phyloP scores from a whole-genome alignment of 2,888 invertebrate species.

The Phortica magna region DNA sequence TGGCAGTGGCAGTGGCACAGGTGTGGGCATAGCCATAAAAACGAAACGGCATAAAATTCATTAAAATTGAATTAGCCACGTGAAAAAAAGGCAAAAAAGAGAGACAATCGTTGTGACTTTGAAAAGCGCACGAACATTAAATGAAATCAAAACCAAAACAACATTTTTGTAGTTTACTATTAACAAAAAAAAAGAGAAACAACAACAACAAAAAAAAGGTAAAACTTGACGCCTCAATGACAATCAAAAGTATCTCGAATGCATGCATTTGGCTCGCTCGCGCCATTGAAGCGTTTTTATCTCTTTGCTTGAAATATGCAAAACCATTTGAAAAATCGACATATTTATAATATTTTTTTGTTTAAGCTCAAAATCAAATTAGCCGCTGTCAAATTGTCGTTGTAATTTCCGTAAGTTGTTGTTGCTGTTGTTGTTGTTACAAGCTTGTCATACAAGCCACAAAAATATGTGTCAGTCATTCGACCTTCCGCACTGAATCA shows the following conservation, averaged over 20 bases:
- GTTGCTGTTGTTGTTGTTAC: constrained; percentile 3
- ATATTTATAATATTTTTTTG: background rate
- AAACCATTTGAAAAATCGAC: too few relatives aligned
- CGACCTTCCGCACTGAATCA: constrained; percentile 23
- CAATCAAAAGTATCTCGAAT: too few relatives aligned
- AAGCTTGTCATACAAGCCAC: background rate
- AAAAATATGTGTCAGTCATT: constrained; percentile 23
- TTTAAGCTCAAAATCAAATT: constrained; percentile 10
- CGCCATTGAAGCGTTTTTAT: background rate
- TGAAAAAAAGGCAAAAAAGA: constrained; percentile 28
- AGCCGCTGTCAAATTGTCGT: constrained; percentile 20
- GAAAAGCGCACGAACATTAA: background rate
- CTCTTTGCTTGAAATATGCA: too few relatives aligned
- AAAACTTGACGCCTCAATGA: too few relatives aligned
- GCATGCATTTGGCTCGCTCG: background rate
- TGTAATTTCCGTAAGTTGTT: constrained; percentile 23
- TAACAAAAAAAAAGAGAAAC: background rate
- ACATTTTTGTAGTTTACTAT: background rate
- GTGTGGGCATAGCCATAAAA: constrained; percentile 38
- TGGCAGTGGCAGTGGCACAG: constrained; percentile 19
- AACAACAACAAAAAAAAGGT: background rate
- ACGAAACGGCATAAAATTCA: constrained; percentile 47
- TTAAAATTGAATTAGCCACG: constrained; percentile 56
- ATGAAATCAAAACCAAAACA: too few relatives aligned
- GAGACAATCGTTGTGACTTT: constrained; percentile 9